Conservation (phyloP, 2,797 vertebrate species). For the Pipistrellus pygmaeus region DNA sequence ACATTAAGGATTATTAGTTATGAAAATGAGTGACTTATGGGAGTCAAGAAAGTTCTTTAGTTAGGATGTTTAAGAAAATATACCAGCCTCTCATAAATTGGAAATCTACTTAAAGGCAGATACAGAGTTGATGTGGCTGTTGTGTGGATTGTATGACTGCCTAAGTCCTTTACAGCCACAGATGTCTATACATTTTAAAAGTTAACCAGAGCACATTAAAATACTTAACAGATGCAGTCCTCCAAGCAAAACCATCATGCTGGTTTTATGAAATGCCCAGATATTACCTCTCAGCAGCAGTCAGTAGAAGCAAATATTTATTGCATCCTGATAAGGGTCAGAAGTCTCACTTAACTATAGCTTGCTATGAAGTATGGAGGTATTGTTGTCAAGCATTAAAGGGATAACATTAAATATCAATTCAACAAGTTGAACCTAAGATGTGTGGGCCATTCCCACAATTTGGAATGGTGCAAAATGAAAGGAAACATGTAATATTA, state of each 20-base stretch:
- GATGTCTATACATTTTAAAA: slow-evolving; percentile 44
- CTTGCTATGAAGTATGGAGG: background rate
- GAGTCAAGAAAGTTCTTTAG: background rate
- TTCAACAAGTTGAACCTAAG: background rate
- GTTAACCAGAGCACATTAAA: slow-evolving; percentile 31
- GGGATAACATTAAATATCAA: background rate
- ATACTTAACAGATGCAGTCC: background rate
- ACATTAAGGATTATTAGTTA: background rate
- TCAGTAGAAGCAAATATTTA: slow-evolving; percentile 61
- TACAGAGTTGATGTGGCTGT: background rate
- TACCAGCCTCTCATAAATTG: background rate
- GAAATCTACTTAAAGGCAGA: background rate
- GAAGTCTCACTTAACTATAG: slow-evolving; percentile 30
- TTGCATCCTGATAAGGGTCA: background rate
- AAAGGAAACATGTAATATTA: slow-evolving; percentile 22
- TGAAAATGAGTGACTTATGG: background rate
- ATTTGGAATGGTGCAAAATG: background rate
- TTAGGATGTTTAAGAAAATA: slow-evolving; percentile 14
- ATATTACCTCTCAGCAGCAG: background rate
- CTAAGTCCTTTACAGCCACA: background rate
- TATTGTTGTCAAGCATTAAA: background rate
- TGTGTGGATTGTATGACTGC: background rate
- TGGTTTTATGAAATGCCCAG: slow-evolving; percentile 47
- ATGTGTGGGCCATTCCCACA: background rate
- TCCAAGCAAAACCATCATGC: slow-evolving; percentile 4